Evolutionary conservation across 2,113 vertebrate genomes (phyloP).

Genomic region (Mesocricetus auratus): DNA sequence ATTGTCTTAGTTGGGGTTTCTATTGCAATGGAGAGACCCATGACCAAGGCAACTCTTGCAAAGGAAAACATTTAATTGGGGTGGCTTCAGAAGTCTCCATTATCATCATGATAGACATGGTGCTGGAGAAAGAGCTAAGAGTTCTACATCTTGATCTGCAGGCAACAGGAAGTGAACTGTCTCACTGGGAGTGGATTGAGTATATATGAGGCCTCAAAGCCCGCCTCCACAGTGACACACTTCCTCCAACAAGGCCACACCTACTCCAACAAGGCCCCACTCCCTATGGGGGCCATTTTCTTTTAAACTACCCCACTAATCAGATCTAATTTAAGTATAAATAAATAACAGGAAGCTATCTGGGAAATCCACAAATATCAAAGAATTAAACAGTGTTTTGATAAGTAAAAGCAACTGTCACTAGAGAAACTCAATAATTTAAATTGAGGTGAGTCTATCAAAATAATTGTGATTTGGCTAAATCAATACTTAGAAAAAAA

Average conservation of each 20-base stretch:
- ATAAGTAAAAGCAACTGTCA: conserved; percentile 1
- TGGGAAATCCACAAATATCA: neutral
- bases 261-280: too few relatives aligned
- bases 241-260: neutral
- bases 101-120: neutral
- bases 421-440: conserved; percentile 11
- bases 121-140: neutral
- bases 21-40: neutral
- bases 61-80: neutral
- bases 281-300: neutral
- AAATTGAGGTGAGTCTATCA: neutral
- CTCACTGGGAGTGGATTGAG: neutral
- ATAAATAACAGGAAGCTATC: neutral
- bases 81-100: neutral
- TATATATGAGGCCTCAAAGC: neutral
- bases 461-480: neutral
- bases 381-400: conserved; percentile 12
- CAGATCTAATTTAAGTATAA: conserved; percentile 51
- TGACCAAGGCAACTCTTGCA: neutral
- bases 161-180: neutral
- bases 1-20: neutral
- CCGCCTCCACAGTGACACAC: neutral
- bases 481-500: neutral
- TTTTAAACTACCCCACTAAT: neutral
- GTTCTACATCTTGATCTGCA: neutral